Percentiles rank a stretch among this genome's conserved stretches.
These are phyloP conservation scores for Acanthosepion lycidas DNA, from an alignment of 2,888 invertebrate genomes.

Conservation along the genomic window DNA sequence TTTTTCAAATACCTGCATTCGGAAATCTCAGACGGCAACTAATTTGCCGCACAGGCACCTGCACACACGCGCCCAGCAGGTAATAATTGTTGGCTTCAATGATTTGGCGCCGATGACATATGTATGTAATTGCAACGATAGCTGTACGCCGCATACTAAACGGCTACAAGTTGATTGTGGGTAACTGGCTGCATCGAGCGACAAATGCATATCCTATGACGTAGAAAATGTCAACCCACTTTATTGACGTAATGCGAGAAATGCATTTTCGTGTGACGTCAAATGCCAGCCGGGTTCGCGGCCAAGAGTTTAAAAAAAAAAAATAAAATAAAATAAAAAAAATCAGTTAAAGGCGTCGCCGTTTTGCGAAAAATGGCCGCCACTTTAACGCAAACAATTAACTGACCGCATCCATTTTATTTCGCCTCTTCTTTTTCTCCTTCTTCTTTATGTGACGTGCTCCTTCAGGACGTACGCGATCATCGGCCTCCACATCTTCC, in stretches of 20 bases:
- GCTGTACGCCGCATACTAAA: neutral
- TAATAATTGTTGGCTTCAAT: neutral
- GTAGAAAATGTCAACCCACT: neutral
- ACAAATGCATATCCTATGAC: neutral
- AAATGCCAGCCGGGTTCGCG: neutral
- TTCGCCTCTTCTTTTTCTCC: too few species aligned
- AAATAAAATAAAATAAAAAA: too few species aligned
- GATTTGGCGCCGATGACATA: neutral
- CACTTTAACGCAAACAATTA: too few species aligned
- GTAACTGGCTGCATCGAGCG: slow-evolving; percentile 2
- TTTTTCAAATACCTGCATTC: neutral
- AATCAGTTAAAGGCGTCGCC: too few species aligned
- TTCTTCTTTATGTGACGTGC: too few species aligned
- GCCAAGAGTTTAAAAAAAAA: neutral
- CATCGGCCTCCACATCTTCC: too few species aligned
- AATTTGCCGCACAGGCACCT: neutral
- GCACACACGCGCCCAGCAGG: neutral
- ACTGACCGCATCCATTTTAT: too few species aligned
- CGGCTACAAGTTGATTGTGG: neutral
- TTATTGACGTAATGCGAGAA: neutral
- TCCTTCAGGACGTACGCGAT: too few species aligned
- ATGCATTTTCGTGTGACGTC: neutral
- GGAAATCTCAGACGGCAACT: neutral
- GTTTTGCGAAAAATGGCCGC: too few species aligned
- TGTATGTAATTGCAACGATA: neutral